Evolutionary conservation across 1,140 invertebrate genomes (phyloP).

Genomic region (Glomeris maerens): DNA sequence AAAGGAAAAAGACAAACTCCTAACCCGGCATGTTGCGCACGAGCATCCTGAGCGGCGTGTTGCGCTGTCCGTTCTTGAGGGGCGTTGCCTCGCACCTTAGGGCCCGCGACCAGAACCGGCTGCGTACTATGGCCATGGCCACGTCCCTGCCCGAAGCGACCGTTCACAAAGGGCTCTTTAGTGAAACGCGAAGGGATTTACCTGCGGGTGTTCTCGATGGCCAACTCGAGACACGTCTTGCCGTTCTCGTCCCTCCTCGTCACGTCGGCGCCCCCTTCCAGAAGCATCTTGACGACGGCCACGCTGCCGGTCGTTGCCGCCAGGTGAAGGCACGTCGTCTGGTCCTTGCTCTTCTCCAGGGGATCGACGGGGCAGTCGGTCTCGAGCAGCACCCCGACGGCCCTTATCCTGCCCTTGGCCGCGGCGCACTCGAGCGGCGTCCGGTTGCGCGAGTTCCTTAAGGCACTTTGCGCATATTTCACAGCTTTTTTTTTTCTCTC

Average conservation of each 20-base stretch:
- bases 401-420: constrained; percentile 31
- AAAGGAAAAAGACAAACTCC: constrained; percentile 1
- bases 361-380: constrained; percentile 31
- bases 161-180: background rate
- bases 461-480: too few species aligned
- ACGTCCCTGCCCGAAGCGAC: constrained; percentile 26
- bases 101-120: constrained; percentile 30
- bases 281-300: constrained; percentile 28
- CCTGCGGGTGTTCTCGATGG: constrained; percentile 32
- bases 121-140: constrained; percentile 30
- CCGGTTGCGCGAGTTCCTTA: constrained; percentile 33
- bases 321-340: constrained; percentile 25
- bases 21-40: constrained; percentile 37
- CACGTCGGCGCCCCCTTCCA: constrained; percentile 30
- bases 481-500: too few species aligned
- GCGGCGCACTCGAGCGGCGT: constrained; percentile 39
- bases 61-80: constrained; percentile 21
- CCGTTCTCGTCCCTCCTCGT: constrained; percentile 27
- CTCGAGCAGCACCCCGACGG: constrained; percentile 31
- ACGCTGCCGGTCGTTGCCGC: constrained; percentile 30
- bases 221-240: constrained; percentile 35
- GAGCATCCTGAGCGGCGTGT: constrained; percentile 38
- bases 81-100: constrained; percentile 29
- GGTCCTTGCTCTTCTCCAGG: constrained; percentile 34
- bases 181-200: constrained; percentile 16